Percentiles rank a stretch among this genome's conserved stretches.
Evolutionary conservation across 53 echinoderm and acorn worm species (phyloP).

Genomic region (Echinometra lucunter): DNA sequence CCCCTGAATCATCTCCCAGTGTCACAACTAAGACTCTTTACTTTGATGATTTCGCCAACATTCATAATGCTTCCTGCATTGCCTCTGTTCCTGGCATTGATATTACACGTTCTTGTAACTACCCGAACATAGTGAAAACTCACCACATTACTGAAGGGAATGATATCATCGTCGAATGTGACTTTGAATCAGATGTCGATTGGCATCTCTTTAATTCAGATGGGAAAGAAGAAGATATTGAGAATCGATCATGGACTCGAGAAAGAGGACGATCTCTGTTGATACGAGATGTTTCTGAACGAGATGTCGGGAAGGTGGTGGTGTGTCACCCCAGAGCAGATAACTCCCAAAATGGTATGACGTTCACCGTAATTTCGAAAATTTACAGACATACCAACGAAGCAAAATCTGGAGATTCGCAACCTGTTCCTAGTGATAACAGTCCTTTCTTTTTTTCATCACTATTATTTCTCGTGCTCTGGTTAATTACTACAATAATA

Average conservation of each 20-base stretch:
- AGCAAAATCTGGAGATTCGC: too few species aligned
- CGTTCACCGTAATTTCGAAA: not conserved
- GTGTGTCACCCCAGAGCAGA: not conserved
- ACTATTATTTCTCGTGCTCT: not conserved
- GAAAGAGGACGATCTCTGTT: not conserved
- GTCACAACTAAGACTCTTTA: not conserved
- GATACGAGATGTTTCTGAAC: not conserved
- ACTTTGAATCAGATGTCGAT: not conserved
- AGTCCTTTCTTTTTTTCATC: not conserved
- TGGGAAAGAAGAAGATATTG: not conserved
- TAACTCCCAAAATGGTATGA: not conserved
- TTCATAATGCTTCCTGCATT: not conserved
- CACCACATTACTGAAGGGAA: not conserved
- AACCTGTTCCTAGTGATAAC: not conserved
- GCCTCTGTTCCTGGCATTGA: not conserved
- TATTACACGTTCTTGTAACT: not conserved
- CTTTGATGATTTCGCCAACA: not conserved
- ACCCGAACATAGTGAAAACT: not conserved
- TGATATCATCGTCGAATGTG: conserved; percentile 5
- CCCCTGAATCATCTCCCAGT: not conserved
- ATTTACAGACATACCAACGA: not conserved
- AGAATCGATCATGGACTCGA: conserved; percentile 8
- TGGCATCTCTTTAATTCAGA: not conserved
- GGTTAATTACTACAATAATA: not conserved
- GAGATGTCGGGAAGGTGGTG: not conserved